Percentiles rank a stretch among this genome's conserved stretches.
Conservation (phyloP, 2,113 vertebrate species). For the Paradoxurus hermaphroditus region DNA sequence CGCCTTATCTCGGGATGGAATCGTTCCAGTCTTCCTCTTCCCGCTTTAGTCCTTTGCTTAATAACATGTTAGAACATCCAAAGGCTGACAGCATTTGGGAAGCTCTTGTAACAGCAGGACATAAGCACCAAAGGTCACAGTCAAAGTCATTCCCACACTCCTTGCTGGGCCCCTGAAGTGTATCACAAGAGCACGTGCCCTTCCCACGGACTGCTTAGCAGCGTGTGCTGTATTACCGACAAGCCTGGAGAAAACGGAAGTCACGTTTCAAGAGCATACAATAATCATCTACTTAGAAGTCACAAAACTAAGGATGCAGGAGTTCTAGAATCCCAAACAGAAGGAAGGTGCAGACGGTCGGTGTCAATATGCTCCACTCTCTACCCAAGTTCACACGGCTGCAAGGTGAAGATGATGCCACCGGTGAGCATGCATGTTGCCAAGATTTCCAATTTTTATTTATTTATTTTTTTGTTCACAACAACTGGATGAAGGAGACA, state of each 20-base stretch:
- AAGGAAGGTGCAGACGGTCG: background rate
- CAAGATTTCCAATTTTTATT: background rate
- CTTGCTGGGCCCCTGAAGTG: background rate
- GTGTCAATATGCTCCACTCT: rapidly evolving
- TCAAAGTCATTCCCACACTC: background rate
- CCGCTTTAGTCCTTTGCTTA: background rate
- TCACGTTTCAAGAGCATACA: background rate
- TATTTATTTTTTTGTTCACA: background rate
- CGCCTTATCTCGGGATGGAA: background rate
- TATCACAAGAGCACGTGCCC: background rate
- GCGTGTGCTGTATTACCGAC: background rate
- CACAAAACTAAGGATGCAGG: background rate
- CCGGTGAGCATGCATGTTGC: background rate
- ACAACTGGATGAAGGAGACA: background rate
- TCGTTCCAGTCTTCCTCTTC: background rate
- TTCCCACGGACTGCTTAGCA: background rate
- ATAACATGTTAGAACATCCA: conserved; percentile 9
- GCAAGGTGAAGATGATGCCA: background rate
- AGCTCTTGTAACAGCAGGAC: background rate
- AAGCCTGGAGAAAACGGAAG: background rate
- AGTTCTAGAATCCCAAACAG: background rate
- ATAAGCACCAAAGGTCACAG: conserved; percentile 37
- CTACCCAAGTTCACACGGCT: background rate
- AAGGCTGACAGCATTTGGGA: conserved; percentile 16
- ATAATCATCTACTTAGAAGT: background rate